Evolutionary conservation across 1,140 invertebrate species (phyloP).

Genomic region (Eupeodes corollae): DNA sequence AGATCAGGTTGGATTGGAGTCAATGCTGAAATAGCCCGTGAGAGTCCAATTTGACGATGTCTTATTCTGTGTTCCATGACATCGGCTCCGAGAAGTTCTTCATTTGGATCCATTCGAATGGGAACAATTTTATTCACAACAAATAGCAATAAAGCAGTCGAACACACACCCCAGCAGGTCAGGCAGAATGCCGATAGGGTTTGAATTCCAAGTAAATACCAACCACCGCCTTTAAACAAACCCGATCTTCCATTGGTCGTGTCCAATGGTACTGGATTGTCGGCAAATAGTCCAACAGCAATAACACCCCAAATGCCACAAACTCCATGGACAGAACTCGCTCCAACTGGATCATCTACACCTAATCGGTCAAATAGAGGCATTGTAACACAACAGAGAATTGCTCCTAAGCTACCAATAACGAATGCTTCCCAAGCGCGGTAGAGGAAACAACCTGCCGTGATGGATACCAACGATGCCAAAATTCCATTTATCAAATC

Average conservation of each 20-base stretch:
- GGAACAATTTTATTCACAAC: conserved; percentile 59
- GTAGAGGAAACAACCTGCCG: conserved; percentile 78
- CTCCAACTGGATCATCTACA: conserved; percentile 83
- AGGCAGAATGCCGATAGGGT: conserved; percentile 54
- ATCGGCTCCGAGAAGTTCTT: conserved; percentile 73
- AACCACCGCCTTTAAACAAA: conserved; percentile 69
- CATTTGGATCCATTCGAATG: conserved; percentile 64
- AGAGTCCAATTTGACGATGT: conserved; percentile 38
- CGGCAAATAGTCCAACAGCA: conserved; percentile 76
- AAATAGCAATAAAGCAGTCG: conserved; percentile 57
- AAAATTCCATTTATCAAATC: conserved; percentile 77
- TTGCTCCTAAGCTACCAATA: conserved; percentile 62
- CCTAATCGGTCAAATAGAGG: conserved; percentile 56
- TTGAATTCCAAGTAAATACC: conserved; percentile 69
- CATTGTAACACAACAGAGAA: conserved; percentile 51
- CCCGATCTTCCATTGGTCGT: conserved; percentile 62
- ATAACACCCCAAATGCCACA: conserved; percentile 59
- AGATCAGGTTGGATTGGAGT: conserved; percentile 29
- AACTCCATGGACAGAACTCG: conserved; percentile 68
- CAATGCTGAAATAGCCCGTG: conserved; percentile 42
- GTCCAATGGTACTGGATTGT: conserved; percentile 59
- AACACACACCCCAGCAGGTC: conserved; percentile 51
- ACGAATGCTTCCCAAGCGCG: conserved; percentile 68
- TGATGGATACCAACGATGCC: conserved; percentile 68
- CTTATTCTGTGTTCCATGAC: conserved; percentile 63